Evolutionary conservation across 2,113 vertebrate species (phyloP).

Genomic region (Puma concolor): DNA sequence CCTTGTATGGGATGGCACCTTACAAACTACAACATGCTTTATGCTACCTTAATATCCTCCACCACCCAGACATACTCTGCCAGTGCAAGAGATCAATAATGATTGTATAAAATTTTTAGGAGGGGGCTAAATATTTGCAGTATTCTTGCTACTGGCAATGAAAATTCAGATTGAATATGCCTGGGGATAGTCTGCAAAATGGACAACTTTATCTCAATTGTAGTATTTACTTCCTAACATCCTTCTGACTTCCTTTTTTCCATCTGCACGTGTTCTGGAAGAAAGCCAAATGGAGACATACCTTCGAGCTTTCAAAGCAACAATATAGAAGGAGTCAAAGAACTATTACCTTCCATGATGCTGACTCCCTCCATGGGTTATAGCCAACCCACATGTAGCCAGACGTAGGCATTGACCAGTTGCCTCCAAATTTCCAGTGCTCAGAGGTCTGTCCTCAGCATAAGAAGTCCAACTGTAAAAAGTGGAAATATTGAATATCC

Average conservation of each 20-base stretch:
- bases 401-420: not conserved
- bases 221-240: not conserved
- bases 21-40: not conserved
- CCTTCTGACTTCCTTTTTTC: not conserved
- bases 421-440: not conserved
- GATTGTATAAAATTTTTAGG: not conserved
- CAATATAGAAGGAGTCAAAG: not conserved
- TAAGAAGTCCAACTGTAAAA: not conserved
- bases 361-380: not conserved
- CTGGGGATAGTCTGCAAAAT: not conserved
- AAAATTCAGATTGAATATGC: not conserved
- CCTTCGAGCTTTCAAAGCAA: constrained; percentile 33
- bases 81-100: not conserved
- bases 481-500: not conserved
- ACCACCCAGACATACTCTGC: not conserved
- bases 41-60: not conserved
- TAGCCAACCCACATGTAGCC: not conserved
- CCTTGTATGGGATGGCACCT: not conserved
- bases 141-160: not conserved
- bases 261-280: not conserved
- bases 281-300: not conserved
- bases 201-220: not conserved
- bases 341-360: not conserved
- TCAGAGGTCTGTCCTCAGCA: constrained; percentile 16
- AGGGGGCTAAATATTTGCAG: not conserved